Conservation (phyloP, 2,888 invertebrate species). For the Mythimna pallens region DNA sequence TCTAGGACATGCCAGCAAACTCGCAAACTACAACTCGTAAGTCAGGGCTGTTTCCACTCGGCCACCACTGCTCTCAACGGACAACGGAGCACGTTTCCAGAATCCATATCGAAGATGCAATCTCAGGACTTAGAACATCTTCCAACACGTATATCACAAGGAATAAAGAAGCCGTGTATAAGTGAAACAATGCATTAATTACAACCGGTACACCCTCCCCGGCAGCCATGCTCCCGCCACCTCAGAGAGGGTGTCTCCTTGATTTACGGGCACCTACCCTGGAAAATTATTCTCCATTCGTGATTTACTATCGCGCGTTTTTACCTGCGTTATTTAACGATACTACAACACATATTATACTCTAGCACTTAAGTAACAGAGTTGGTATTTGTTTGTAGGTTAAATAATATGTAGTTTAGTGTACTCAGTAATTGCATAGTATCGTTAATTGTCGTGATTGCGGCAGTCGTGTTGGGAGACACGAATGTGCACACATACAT, state of each 20-base stretch:
- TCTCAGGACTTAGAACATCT: constrained; percentile 33
- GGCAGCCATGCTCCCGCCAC: constrained; percentile 10
- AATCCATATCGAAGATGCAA: neutral
- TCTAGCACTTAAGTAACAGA: constrained; percentile 41
- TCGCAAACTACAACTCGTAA: too few relatives aligned
- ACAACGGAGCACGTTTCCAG: neutral
- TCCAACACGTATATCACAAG: constrained; percentile 45
- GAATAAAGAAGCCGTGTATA: constrained; percentile 58
- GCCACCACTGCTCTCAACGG: too few relatives aligned
- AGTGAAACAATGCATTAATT: constrained; percentile 69
- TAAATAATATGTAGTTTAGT: constrained; percentile 55
- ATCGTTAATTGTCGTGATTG: constrained; percentile 67
- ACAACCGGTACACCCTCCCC: constrained; percentile 54
- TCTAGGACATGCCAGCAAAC: too few relatives aligned
- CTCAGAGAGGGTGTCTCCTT: constrained; percentile 60
- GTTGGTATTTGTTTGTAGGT: constrained; percentile 44
- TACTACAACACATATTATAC: constrained; percentile 51
- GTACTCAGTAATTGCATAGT: constrained; percentile 63
- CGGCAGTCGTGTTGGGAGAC: constrained; percentile 38
- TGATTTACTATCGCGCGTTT: constrained; percentile 83
- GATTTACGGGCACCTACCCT: constrained; percentile 73
- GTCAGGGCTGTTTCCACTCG: too few relatives aligned
- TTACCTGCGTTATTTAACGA: constrained; percentile 76
- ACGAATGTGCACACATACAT: constrained; percentile 21
- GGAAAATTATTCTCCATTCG: constrained; percentile 82